Conservation (phyloP, 2,113 vertebrate species). For the Pardalotus punctatus region DNA sequence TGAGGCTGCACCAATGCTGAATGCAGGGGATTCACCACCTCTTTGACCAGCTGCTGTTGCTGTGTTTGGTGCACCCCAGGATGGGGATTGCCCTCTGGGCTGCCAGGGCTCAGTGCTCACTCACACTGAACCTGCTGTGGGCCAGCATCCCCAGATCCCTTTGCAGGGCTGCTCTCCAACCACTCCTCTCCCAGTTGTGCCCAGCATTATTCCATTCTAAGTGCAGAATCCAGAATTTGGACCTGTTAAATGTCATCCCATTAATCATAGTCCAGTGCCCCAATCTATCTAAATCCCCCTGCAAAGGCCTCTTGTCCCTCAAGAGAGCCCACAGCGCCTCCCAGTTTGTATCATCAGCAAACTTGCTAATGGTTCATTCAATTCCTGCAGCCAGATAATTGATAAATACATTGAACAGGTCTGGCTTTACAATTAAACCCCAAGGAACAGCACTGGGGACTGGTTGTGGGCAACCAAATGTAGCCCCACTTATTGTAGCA, state of each 20-base stretch:
- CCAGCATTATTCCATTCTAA: fast-evolving
- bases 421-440: not conserved
- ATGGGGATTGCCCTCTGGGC: not conserved
- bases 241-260: not conserved
- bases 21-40: not conserved
- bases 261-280: not conserved
- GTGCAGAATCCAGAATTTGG: not conserved
- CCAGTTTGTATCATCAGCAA: not conserved
- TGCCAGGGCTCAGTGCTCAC: not conserved
- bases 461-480: not conserved
- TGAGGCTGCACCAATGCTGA: not conserved
- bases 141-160: no score
- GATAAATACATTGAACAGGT: not conserved
- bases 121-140: not conserved
- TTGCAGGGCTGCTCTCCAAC: not conserved
- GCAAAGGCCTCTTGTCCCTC: not conserved
- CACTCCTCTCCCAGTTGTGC: not conserved
- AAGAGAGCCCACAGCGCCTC: not conserved
- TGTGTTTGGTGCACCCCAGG: not conserved
- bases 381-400: not conserved
- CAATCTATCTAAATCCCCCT: not conserved
- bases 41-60: not conserved
- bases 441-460: not conserved
- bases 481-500: not conserved
- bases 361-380: not conserved